Evolutionary conservation across 2,113 vertebrate genomes (phyloP).

Genomic region (Stegastes partitus): DNA sequence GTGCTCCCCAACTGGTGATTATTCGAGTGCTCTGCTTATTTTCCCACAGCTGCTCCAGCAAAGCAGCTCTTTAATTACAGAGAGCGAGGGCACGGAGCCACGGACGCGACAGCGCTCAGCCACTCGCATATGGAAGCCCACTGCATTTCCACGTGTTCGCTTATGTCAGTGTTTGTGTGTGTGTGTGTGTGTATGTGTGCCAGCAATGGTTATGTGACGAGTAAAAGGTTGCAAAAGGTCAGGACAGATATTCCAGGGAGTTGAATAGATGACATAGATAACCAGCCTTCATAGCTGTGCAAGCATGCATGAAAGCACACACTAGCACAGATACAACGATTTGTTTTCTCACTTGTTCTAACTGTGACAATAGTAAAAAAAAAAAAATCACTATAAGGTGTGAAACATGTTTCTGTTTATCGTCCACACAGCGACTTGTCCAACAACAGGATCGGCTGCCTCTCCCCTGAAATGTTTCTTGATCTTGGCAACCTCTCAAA

Average conservation of each 20-base stretch:
- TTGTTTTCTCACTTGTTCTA: not conserved
- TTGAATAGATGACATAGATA: constrained; percentile 27
- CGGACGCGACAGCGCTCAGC: constrained; percentile 55
- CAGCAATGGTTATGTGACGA: constrained; percentile 42
- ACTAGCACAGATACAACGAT: not conserved
- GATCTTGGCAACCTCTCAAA: constrained; percentile 90
- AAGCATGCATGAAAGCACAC: constrained; percentile 7
- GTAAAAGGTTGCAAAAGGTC: constrained; percentile 61
- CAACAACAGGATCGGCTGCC: constrained; percentile 94
- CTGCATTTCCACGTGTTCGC: constrained; percentile 23
- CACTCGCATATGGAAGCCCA: constrained; percentile 29
- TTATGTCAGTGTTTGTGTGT: not conserved
- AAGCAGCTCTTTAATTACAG: constrained; percentile 83
- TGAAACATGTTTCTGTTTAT: not conserved
- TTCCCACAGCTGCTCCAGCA: constrained; percentile 83
- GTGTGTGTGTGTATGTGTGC: constrained; percentile 31
- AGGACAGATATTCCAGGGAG: constrained; percentile 43
- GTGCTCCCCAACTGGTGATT: constrained; percentile 84
- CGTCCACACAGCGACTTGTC: constrained; percentile 90
- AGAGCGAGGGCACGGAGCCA: constrained; percentile 68
- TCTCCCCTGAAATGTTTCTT: constrained; percentile 90
- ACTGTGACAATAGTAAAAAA: constrained; percentile 6
- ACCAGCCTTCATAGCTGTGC: constrained; percentile 35
- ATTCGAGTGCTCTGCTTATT: constrained; percentile 80
- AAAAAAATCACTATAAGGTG: constrained; percentile 1